Conservation (phyloP, 2,113 vertebrate species). For the Dicentrarchus labrax region DNA sequence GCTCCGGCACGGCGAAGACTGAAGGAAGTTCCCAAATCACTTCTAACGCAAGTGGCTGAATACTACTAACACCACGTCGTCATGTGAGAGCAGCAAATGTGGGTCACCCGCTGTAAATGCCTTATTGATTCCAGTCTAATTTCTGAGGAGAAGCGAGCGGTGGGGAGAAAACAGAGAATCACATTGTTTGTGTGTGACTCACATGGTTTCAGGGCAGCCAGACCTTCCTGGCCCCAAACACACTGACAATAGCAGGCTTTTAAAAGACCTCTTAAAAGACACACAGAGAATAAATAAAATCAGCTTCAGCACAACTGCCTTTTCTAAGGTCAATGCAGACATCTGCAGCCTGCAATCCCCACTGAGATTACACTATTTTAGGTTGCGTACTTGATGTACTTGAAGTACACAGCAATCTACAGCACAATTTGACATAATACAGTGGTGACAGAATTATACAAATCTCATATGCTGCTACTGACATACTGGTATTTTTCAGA, state of each 20-base stretch:
- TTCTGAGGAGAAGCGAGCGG: slow-evolving; percentile 26
- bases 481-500: not conserved
- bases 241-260: slow-evolving; percentile 63
- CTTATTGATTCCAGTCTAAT: slow-evolving; percentile 57
- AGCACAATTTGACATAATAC: not conserved
- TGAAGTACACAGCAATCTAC: not conserved
- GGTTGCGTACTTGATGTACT: not conserved
- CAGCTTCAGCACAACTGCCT: slow-evolving; percentile 27
- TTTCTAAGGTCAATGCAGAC: slow-evolving; percentile 43
- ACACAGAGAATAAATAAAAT: slow-evolving; percentile 49
- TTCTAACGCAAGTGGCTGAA: slow-evolving; percentile 2
- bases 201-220: slow-evolving; percentile 62
- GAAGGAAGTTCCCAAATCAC: slow-evolving; percentile 15
- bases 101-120: slow-evolving; percentile 56
- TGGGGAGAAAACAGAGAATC: slow-evolving; percentile 67
- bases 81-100: slow-evolving; percentile 49
- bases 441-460: not conserved
- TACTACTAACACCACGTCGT: not conserved
- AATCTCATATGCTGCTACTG: not conserved
- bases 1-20: not conserved
- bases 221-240: slow-evolving; percentile 35
- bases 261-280: slow-evolving; percentile 42
- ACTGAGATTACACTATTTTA: slow-evolving; percentile 10
- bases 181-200: slow-evolving; percentile 71
- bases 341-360: slow-evolving; percentile 32